Base-by-base conservation (phyloP, 53 echinoderm and acorn worm genomes). In the Hippasteria phrygiana region DNA sequence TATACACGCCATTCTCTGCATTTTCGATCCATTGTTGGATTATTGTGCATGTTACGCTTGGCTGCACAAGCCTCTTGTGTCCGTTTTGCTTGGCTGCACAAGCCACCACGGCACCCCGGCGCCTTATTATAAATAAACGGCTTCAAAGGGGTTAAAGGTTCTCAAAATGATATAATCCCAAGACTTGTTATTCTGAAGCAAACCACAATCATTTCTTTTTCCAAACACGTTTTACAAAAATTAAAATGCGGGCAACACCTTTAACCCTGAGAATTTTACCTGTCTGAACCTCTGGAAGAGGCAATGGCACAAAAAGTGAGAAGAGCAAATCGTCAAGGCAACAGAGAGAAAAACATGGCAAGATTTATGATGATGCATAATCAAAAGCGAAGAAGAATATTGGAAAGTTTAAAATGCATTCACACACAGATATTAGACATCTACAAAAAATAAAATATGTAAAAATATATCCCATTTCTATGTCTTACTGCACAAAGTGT, bases 271-370 rank as follows among this genome's bases (percentile, higher is more conserved):
- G 66, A 33, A 81, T 46, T 70, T 85, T 85, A 85, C 85, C 85
- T 85, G 48, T 85, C 85, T 85, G 31, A 85, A 51, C 64, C 71
- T 85, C 85, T 85, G 85, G 51, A 85, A 70, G 12, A 51, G 70
- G 71, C 50, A 65, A 56, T 55, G 56, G 78, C 59, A 66, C 31
- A 34, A 77, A 62, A 80, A 64, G 40, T 20, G 14, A 73, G 43
- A 43, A 42, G 42, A 71, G 24, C 22, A 41, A 66, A 73, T n/a
- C 73, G 43, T 73, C 41, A 73, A 43, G 41, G 73, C 46, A 75
- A 50, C 32, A 27, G 71, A n/a, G 69, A 37, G 18, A 78, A 50
- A 51, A 35, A 71, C 47, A 85, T 50, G 51, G 85, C 85, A 85
- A 69, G 71, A 85, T 38, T 36, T 31, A 48, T 78, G 67, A 24